Base-by-base conservation (phyloP, 30 jellyfish, hydroid and myxozoan genomes). In the Morbakka virulenta region DNA sequence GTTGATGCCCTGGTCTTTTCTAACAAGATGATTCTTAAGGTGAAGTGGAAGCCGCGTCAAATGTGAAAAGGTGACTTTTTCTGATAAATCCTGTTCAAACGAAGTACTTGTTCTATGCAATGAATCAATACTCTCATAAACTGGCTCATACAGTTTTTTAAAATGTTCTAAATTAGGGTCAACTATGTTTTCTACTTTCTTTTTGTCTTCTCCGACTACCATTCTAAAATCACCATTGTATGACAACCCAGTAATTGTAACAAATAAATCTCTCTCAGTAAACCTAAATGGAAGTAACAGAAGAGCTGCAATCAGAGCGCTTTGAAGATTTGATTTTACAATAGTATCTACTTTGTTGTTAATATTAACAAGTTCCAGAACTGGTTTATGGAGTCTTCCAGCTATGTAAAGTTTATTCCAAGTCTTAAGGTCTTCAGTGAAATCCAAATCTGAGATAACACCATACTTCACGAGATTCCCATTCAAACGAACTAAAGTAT, bases 321-420 rank as follows among this genome's bases (percentile, higher is more conserved):
- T 50, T 23, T 30, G 13, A 21, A 82, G 83, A 85, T 94, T 94
- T 24, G 24, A 30, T 14, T 71, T 12, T 32, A 75, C 52, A 11
- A 78, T 25, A 4, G 69, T 2, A 1, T 70, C 21, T 2, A 81
- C 29, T 2, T 28, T 68, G 26, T 50, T 69, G 12, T 65, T 35
- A n/a, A 67, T 63, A 33, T 51, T 64, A 20, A 69, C 53, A 36
- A 85, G 50, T 20, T 69, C 51, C 26, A 71, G 70, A 50, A 94
- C 99, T 12, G 99, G 99, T 69, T 94, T 94, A 28, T 94, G 99
- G 4, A 94, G 87, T 57, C 99, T 71, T 3, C 99, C 99, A 82
- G 97, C 90, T 25, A 88, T 49, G 64, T 87, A 94, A 81, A 94
- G 34, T 0, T 83, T 66, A 14, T 83, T 74, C 99, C 99, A 94